Base-by-base conservation (phyloP, 2,113 vertebrate species). In the Trogon surrucura region DNA sequence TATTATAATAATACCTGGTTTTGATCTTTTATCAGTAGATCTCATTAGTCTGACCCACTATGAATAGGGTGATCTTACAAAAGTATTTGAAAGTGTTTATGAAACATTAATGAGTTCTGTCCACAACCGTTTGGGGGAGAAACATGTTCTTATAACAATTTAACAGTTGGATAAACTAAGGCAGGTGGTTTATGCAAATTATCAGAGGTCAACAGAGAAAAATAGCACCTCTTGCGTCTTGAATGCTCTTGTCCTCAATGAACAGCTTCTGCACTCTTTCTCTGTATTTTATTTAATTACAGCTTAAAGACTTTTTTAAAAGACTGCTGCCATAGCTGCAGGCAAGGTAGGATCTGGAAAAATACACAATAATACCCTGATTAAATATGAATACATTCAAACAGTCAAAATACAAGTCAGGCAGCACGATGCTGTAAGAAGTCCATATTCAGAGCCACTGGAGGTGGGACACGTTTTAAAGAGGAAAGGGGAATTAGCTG, bases 301-400 rank as follows among this genome's bases (percentile, higher is more conserved):
- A 64, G 44, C 73, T 85, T 62, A 70, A 93, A 85, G n/a, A 85
- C 78, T 88, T 17, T 66, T 89, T 74, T 93, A 73, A 91, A 90
- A 90, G 47, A 29, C 69, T 80, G 36, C 89, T 91, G 41, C 56
- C 25, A 58, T 45, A 89, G 91, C 84, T 89, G 34, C 81, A 87
- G 87, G 84, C 84, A 92, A 88, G 36, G 86, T 61, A 85, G 47
- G 50, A 77, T 82, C 58, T 91, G 51, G 74, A 80, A 96, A 93
- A 93, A 88, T 77, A 94, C 9, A 14, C 58, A 88, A 17, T 69
- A 73, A 90, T 62, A 80, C 16, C 8, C 11, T 91, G 79, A 91
- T 95, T 93, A 97, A 95, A 95, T 83, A 94, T 80, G 61, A 85
- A 96, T 83, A 71, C 71, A 83, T 61, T 80, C 45, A 93, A 93